A percentile compares a stretch with the other conserved stretches of the same genome.
These are phyloP conservation scores for Gymnobelideus leadbeateri DNA, from an alignment of 2,113 vertebrate species.

Conservation along the genomic window DNA sequence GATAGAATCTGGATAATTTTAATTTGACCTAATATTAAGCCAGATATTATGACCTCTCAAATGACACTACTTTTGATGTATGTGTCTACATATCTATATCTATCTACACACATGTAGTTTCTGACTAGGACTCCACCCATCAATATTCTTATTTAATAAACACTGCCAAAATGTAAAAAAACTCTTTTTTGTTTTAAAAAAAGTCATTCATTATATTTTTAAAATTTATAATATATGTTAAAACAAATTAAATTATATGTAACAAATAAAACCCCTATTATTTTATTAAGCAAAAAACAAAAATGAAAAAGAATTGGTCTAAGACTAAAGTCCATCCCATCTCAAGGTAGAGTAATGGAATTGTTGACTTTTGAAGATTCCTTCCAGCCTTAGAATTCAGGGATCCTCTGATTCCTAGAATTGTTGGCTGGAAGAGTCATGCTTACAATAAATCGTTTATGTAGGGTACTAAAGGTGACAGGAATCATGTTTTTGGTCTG, in stretches of 20 bases:
- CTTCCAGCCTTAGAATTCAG: slow-evolving; percentile 30
- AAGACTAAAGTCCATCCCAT: background rate
- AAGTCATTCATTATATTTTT: slow-evolving; percentile 59
- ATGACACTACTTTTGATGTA: background rate
- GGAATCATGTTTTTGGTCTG: slow-evolving; percentile 58
- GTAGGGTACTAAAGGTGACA: slow-evolving; percentile 67
- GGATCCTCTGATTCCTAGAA: slow-evolving; percentile 74
- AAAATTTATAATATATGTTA: slow-evolving; percentile 74
- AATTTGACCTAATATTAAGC: background rate
- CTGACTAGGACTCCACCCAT: background rate
- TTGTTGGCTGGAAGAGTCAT: slow-evolving; percentile 56
- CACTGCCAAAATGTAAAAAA: slow-evolving; percentile 2
- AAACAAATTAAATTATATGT: slow-evolving; percentile 55
- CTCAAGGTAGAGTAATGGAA: background rate
- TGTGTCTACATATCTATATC: background rate
- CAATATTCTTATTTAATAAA: slow-evolving; percentile 34
- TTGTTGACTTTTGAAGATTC: background rate
- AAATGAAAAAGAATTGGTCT: background rate
- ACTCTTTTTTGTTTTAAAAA: slow-evolving; percentile 39
- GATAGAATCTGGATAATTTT: slow-evolving; percentile 4
- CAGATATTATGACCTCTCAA: slow-evolving; percentile 35
- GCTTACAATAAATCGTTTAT: slow-evolving; percentile 67
- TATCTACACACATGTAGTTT: background rate
- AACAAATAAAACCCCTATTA: slow-evolving; percentile 74
- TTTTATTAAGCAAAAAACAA: slow-evolving; percentile 61